Percentiles rank a stretch among this genome's conserved stretches.
These are phyloP conservation scores for Platycercus adscitus DNA, from an alignment of 2,113 vertebrate genomes.

Conservation along the genomic window DNA sequence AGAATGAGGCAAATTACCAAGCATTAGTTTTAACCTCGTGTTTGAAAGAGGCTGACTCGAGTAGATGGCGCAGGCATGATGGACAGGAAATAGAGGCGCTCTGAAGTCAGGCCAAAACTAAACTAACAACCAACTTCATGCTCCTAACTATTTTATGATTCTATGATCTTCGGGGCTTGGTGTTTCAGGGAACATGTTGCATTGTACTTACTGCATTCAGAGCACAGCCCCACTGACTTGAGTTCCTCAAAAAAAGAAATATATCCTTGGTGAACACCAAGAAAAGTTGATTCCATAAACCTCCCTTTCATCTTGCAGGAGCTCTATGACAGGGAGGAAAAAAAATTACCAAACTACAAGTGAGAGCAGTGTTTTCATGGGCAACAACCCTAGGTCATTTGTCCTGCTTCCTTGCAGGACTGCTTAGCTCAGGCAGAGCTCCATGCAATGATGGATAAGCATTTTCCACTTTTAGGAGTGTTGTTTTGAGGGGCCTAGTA, in stretches of 20 bases:
- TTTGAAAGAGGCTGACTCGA: not conserved
- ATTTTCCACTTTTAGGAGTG: not conserved
- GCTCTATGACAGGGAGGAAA: not conserved
- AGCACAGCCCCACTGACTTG: not conserved
- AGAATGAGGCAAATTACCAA: not conserved
- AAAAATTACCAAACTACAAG: not conserved
- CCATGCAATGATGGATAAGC: too few species aligned
- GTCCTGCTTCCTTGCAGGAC: not conserved
- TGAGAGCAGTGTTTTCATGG: not conserved
- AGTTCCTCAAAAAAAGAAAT: not conserved
- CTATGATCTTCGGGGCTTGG: not conserved
- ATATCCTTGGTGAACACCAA: not conserved
- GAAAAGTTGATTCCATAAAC: not conserved
- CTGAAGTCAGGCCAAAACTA: not conserved
- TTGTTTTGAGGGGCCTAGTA: not conserved
- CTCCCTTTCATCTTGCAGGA: not conserved
- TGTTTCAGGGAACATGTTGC: not conserved
- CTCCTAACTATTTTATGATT: not conserved
- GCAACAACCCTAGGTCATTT: not conserved
- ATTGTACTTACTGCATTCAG: not conserved
- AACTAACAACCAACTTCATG: not conserved
- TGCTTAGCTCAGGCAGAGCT: not conserved
- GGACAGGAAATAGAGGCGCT: not conserved
- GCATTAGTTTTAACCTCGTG: not conserved
- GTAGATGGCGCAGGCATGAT: not conserved